Conservation (phyloP, 2,888 invertebrate genomes). For the Cecidostiba fungosa region DNA sequence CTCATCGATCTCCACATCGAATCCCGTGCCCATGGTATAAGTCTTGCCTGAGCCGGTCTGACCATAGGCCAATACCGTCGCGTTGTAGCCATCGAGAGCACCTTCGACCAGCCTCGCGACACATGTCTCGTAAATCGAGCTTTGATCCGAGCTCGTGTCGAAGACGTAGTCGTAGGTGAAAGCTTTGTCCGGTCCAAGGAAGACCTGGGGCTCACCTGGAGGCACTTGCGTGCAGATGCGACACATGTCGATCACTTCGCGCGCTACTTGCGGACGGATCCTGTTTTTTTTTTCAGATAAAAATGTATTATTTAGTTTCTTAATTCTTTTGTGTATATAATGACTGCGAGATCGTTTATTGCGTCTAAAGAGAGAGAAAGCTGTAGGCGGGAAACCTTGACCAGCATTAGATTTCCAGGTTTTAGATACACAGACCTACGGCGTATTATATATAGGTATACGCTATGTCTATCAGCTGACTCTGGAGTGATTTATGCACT, state of each 20-base stretch:
- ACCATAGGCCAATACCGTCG: slow-evolving; percentile 92
- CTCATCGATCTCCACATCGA: slow-evolving; percentile 85
- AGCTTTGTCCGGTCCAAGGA: slow-evolving; percentile 95
- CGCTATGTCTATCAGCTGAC: background rate
- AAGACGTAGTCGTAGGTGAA: slow-evolving; percentile 99
- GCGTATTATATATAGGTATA: background rate
- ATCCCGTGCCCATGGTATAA: slow-evolving; percentile 99
- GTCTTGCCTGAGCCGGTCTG: slow-evolving; percentile 99
- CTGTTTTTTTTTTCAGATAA: slow-evolving; percentile 82
- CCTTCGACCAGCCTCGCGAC: slow-evolving; percentile 94
- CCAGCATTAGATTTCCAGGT: background rate
- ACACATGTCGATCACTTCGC: slow-evolving; percentile 97
- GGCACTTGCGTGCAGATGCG: slow-evolving; percentile 95
- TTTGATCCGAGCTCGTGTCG: slow-evolving; percentile 89
- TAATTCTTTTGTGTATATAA: background rate
- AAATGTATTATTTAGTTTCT: background rate
- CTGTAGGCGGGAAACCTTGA: too few relatives aligned
- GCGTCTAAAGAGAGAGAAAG: too few relatives aligned
- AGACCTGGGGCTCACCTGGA: slow-evolving; percentile 94
- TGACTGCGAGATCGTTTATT: background rate
- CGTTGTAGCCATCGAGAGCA: slow-evolving; percentile 97
- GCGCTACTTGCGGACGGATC: slow-evolving; percentile 95
- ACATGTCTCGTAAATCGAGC: slow-evolving; percentile 90
- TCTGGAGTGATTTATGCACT: background rate
- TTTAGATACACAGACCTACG: too few relatives aligned